Conservation (phyloP, 2,797 vertebrate species). For the Labeo calbasu region DNA sequence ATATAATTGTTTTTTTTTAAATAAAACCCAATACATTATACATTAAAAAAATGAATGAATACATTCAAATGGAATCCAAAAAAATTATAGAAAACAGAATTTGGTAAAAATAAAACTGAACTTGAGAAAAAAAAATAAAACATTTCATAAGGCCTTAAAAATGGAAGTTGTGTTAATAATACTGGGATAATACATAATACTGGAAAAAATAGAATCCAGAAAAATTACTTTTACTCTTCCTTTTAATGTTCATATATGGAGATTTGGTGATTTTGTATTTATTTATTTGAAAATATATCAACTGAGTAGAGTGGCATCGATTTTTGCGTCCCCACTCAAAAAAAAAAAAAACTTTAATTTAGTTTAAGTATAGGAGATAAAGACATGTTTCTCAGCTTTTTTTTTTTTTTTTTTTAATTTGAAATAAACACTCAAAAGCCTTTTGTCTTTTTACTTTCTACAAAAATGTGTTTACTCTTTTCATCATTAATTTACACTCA, state of each 20-base stretch:
- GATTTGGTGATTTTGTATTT: background rate
- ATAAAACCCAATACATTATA: too few relatives aligned
- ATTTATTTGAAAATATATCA: background rate
- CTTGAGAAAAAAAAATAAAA: too few relatives aligned
- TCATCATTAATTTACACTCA: background rate
- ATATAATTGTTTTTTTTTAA: too few relatives aligned
- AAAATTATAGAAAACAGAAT: too few relatives aligned
- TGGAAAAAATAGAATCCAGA: too few relatives aligned
- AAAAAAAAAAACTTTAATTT: background rate
- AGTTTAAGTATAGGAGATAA: background rate
- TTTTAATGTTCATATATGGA: background rate
- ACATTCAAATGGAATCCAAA: too few relatives aligned
- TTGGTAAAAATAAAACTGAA: too few relatives aligned
- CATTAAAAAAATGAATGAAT: too few relatives aligned
- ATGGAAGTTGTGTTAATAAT: too few relatives aligned
- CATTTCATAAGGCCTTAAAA: too few relatives aligned
- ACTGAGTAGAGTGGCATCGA: background rate
- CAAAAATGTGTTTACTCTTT: background rate
- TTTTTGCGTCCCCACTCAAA: background rate
- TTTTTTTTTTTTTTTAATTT: background rate
- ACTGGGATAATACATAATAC: too few relatives aligned
- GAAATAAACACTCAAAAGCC: background rate
- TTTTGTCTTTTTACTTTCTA: background rate
- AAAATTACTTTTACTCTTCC: background rate
- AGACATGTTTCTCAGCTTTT: background rate